phyloP scores from a whole-genome alignment of 2,888 invertebrate species.

The Caenorhabditis imperialis region DNA sequence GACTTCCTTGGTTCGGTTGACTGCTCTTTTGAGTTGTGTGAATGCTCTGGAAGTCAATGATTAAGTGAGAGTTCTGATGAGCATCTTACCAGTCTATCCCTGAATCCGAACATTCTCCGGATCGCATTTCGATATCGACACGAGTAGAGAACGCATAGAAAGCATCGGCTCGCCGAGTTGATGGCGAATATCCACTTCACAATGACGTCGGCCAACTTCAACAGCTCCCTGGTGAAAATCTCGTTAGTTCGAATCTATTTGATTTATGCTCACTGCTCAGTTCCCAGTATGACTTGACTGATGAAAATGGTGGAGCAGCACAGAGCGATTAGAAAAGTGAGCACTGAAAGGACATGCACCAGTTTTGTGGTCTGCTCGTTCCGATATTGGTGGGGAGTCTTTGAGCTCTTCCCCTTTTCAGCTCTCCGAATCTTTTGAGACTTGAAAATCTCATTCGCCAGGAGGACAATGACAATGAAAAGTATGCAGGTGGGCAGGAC shows the following conservation, averaged over 20 bases:
- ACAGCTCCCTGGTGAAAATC: conserved; percentile 7
- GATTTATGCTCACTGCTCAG: not conserved
- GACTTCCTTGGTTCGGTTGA: no score
- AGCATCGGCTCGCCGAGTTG: conserved; percentile 15
- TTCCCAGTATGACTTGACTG: not conserved
- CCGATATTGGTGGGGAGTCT: conserved; percentile 20
- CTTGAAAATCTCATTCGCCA: conserved; percentile 15
- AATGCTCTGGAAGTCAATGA: no score
- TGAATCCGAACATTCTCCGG: conserved; percentile 30
- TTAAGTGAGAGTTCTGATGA: no score
- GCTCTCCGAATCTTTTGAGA: conserved; percentile 4
- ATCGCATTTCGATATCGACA: conserved; percentile 33
- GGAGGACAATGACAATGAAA: conserved; percentile 4
- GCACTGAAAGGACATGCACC: conserved; percentile 6
- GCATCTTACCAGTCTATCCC: conserved; percentile 16
- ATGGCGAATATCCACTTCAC: conserved; percentile 24
- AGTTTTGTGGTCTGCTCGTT: conserved; percentile 35
- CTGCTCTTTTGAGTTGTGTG: no score
- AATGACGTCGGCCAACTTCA: conserved; percentile 1
- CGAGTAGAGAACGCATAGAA: conserved; percentile 15
- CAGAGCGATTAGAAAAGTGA: conserved; percentile 7
- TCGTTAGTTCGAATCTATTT: not conserved
- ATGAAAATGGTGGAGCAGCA: conserved; percentile 18
- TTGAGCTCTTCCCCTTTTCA: not conserved
- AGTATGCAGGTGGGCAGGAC: conserved; percentile 15